Evolutionary conservation across 2,113 vertebrate genomes (phyloP), one percentile per base, ranked within the genome.

Genomic region (Sceloporus tristichus): DNA sequence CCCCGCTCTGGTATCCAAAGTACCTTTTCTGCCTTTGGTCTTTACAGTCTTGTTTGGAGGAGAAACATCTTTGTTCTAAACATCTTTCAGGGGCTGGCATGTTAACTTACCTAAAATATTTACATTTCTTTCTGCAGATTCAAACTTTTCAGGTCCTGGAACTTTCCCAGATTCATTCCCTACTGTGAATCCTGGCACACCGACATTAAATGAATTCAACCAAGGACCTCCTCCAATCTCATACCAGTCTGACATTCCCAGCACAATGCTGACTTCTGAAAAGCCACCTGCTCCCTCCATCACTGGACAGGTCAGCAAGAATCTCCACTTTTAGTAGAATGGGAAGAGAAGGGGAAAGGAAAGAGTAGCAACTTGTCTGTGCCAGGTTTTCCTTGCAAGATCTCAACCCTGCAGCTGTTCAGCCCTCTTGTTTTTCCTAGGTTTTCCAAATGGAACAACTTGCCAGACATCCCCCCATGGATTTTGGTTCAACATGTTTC

Each of bases 171-270:
- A 99, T 79, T 94, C 96, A 0, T 99, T 98, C 83, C 95, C 96
- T 0, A 87, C 98, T 2, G 95, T 98, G 1, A 95, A 97, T 2
- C 97, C 98, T 0, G 96, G 97, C 89, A 98, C 98, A 27, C 97
- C 98, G 0, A 97, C 97, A 0, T 96, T 99, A 62, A 97, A 95
- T 2, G 98, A 99, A 83, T 99, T 98, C 68, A 91, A 97, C 0
- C 95, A 97, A 0, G 98, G 97, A 13, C 97, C 97, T 0, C 97
- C 98, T 0, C 96, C 98, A 0, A 94, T 97, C 87, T 97, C 98
- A 84, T 99, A 98, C 87, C 98, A 97, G 88, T 91, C 98, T 0
- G 98, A 98, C 94, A 97, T 98, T 53, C 97, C 98, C 16, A 95
- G 96, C 0, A 92, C 96, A 34, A 96, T 98, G 89, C 93, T 98